Evolutionary conservation across 2,797 vertebrate genomes (phyloP), one percentile per base, ranked within the genome.

Genomic region (Babyrousa celebensis): DNA sequence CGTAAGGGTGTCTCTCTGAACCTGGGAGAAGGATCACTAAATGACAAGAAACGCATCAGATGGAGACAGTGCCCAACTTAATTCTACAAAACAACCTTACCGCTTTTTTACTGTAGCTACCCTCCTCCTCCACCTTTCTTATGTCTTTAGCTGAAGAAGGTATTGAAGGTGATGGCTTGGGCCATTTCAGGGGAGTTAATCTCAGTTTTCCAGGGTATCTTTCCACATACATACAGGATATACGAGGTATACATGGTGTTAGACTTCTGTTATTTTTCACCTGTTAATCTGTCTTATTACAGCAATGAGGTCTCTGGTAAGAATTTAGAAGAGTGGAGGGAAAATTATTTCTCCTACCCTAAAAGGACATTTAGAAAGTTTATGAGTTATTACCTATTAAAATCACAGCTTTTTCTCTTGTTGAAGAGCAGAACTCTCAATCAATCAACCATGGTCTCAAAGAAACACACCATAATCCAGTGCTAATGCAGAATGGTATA

Each of bases 401-500:
- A 60, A 5, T 40, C 62, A 85, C 2, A 82, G 43, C 67, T 84
- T 93, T 92, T 92, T 92, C 94, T 84, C 52, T 85, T 29, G 36
- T 95, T 85, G 63, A 65, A 52, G 23, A 93, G 21, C 21, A 89
- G 48, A 96, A 62, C 36, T 29, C 14, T 70, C 65, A 75, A n/a
- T 70, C 65, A 75, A n/a, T 48, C 68, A 94, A 12, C 60, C 62
- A 29, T 60, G 32, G 88, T 9, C 71, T 82, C 29, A 82, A 95
- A 93, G 87, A 97, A 97, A 93, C 75, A 96, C 88, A 82, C 29
- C 4, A 8, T 87, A 68, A 75, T 62, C 68, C 71, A 54, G 0
- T 72, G 43, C 77, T 84, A 65, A 84, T 65, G 48, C 17, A 88
- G 56, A 87, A 92, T 52, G 70, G 62, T 98, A 25, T 97, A 97